phyloP scores from a whole-genome alignment of 2,113 vertebrate genomes.

The Chiloscyllium plagiosum region DNA sequence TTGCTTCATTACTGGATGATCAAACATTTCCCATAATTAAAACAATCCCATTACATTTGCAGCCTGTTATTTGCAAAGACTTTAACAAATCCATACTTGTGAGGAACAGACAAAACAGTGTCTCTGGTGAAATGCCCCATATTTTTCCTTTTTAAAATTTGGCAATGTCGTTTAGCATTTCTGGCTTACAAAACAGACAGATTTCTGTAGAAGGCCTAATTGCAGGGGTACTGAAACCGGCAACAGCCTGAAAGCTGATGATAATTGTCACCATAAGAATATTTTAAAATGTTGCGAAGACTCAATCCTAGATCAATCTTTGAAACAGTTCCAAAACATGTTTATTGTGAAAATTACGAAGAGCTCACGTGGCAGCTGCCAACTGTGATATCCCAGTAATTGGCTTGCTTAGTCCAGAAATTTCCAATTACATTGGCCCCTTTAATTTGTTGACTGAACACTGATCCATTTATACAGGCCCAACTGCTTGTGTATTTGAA shows the following conservation, averaged over 20 bases:
- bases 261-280: slow-evolving; percentile 10
- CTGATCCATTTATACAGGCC: background rate
- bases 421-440: slow-evolving; percentile 3
- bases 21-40: background rate
- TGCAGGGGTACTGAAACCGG: background rate
- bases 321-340: slow-evolving; percentile 1
- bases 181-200: background rate
- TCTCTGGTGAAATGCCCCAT: background rate
- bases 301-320: background rate
- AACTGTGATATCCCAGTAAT: slow-evolving; percentile 6
- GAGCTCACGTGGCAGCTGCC: background rate
- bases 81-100: slow-evolving; percentile 9
- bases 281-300: background rate
- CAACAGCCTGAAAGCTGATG: background rate
- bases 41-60: background rate
- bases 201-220: background rate
- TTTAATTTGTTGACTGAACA: slow-evolving; percentile 28
- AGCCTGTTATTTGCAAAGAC: background rate
- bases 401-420: slow-evolving; percentile 15
- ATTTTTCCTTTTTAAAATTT: slow-evolving; percentile 9
- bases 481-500: background rate
- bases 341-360: background rate
- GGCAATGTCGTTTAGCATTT: background rate
- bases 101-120: background rate
- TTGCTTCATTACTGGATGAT: slow-evolving; percentile 4